Base-by-base conservation (phyloP, 1,140 invertebrate genomes). In the Pogonognathellus flavescens region DNA sequence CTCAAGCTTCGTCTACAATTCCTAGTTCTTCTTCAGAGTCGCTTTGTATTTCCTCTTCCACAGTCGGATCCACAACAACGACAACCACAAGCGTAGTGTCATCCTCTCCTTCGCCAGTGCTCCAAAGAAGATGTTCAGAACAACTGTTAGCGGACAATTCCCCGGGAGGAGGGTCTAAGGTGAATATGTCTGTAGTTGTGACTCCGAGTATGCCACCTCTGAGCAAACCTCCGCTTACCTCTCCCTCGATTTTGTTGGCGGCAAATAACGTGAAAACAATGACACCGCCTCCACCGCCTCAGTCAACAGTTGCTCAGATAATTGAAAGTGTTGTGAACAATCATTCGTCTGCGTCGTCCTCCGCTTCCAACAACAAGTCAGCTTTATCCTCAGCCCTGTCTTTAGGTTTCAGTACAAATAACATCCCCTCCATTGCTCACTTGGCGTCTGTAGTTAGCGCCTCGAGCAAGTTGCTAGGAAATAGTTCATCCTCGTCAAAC, bases 281-380 rank as follows among this genome's bases (percentile, higher is more conserved):
- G 76, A 84, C 82, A 10, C 53, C 83, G 8, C 83, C 87, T 1
- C 76, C 87, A 25, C 87, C 88, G 9, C 87, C 85, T 2, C 85
- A 86, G 20, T 88, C 88, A 13, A 84, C 88, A 0, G 85, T 89
- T 59, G 88, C 86, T 85, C 88, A 89, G 22, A 88, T 89, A 13
- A 89, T 89, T 76, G 88, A 89, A 80, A 89, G 87, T 80, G 87
- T 89, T 8, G 86, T 89, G 14, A 89, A 89, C 85, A 89, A 89
- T 86, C 88, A 89, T 55, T 70, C 86, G 10, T 31, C 55, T 3
- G 57, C 66, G 6, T 41, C 31, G 31, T 49, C 41, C n/a, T 76
- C 70, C 13, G n/a, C 49, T 16, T 14, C 49, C 2, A 76, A 31
- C 2, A 76, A 31, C 41, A 76, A 76, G 41, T 76, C 70, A 16